Evolutionary conservation across 1,140 invertebrate species (phyloP).

Genomic region (Zophobas morio): DNA sequence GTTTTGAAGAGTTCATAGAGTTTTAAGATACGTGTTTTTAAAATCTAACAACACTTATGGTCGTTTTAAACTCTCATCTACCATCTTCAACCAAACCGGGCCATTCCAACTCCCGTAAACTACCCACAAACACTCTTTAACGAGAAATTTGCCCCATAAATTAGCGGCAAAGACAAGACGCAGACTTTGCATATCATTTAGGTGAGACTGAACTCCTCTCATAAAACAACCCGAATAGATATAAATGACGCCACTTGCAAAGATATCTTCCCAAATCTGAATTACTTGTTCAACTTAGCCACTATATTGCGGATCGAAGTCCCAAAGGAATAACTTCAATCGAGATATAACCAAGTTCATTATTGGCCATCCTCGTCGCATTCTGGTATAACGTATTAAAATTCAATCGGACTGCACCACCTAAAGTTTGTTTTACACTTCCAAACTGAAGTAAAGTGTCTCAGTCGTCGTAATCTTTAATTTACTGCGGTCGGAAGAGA

Average conservation of each 20-base stretch:
- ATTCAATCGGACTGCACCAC: conserved; percentile 15
- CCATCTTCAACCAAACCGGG: too few species aligned
- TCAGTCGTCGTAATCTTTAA: neutral
- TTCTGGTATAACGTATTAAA: neutral
- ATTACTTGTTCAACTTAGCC: conserved; percentile 31
- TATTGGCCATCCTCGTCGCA: conserved; percentile 21
- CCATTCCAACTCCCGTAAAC: too few species aligned
- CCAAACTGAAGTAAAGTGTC: neutral
- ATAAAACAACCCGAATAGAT: conserved; percentile 12
- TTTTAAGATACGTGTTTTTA: too few species aligned
- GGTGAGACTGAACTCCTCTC: conserved; percentile 10
- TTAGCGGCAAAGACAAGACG: neutral
- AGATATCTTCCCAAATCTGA: conserved; percentile 19
- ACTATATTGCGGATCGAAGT: conserved; percentile 19
- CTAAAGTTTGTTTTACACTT: conserved; percentile 3
- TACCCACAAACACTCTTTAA: neutral
- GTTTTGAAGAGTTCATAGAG: too few species aligned
- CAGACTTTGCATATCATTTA: neutral
- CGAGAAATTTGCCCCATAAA: neutral
- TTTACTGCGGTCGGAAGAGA: neutral
- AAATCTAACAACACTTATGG: too few species aligned
- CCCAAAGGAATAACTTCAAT: conserved; percentile 24
- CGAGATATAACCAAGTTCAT: conserved; percentile 19
- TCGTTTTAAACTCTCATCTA: too few species aligned
- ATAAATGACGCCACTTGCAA: conserved; percentile 4